A percentile compares a stretch with the other conserved stretches of the same genome.
These are phyloP conservation scores for Melipona beecheii DNA, from an alignment of 2,888 invertebrate genomes.

Conservation along the genomic window DNA sequence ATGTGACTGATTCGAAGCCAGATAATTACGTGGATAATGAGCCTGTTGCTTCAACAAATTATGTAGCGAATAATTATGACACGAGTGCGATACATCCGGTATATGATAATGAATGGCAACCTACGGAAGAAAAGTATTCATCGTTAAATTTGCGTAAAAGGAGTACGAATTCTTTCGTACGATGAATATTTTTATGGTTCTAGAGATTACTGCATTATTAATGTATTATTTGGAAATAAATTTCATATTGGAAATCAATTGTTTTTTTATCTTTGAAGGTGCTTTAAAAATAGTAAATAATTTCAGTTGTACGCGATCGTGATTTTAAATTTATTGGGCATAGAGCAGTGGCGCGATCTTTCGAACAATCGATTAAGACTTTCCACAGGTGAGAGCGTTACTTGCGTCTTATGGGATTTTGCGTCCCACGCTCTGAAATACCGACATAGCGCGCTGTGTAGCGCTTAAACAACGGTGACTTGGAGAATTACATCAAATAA, in stretches of 20 bases:
- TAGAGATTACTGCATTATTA: neutral
- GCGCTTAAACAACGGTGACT: no score
- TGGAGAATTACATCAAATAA: no score
- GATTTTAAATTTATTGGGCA: neutral
- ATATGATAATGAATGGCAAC: conserved; percentile 59
- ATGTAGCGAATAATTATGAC: conserved; percentile 12
- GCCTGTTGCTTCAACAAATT: conserved; percentile 4
- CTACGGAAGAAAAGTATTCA: conserved; percentile 35
- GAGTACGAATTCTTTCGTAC: neutral
- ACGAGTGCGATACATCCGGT: neutral
- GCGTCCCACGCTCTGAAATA: no score
- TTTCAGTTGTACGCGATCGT: neutral
- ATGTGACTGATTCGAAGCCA: neutral
- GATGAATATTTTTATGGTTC: conserved; percentile 15
- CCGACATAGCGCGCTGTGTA: no score
- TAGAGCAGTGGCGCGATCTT: conserved; percentile 61
- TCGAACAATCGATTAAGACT: conserved; percentile 35
- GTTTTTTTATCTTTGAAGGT: neutral
- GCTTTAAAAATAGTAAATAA: neutral
- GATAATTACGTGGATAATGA: conserved; percentile 8
- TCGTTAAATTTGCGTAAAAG: neutral
- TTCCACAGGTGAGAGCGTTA: conserved; percentile 28
- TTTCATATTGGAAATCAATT: neutral
- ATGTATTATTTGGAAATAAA: conserved; percentile 38
- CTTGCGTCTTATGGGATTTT: neutral